Evolutionary conservation across 2,113 vertebrate genomes (phyloP).

Genomic region (Corapipo altera): DNA sequence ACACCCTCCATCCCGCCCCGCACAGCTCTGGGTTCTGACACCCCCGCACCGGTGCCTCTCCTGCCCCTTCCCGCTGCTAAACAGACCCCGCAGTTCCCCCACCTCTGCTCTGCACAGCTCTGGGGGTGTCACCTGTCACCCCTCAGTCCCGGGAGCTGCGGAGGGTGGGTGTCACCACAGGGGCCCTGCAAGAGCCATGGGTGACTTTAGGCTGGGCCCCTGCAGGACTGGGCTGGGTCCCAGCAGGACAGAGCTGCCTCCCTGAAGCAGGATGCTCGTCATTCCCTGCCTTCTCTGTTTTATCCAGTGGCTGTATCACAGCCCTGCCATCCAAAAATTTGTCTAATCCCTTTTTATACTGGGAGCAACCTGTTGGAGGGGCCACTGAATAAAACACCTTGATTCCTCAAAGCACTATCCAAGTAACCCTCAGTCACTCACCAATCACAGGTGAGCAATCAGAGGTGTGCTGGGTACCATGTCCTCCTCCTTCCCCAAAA

Average conservation of each 20-base stretch:
- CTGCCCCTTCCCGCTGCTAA: not conserved
- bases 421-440: accelerated
- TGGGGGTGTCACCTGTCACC: not conserved
- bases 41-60: no score
- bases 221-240: not conserved
- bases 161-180: not conserved
- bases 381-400: accelerated
- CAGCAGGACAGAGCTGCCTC: not conserved
- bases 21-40: not conserved
- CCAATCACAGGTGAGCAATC: accelerated
- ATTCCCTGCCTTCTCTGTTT: accelerated
- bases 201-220: not conserved
- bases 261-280: not conserved
- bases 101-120: not conserved
- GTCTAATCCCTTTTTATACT: accelerated
- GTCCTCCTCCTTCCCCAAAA: not conserved
- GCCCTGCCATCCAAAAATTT: accelerated
- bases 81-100: accelerated
- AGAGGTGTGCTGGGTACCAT: accelerated
- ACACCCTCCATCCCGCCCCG: not conserved
- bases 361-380: not conserved
- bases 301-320: accelerated
- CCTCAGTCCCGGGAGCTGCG: no score
- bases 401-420: accelerated
- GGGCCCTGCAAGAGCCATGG: accelerated